phyloP scores from a whole-genome alignment of 2,797 vertebrate species.

The Simalia tracyae region DNA sequence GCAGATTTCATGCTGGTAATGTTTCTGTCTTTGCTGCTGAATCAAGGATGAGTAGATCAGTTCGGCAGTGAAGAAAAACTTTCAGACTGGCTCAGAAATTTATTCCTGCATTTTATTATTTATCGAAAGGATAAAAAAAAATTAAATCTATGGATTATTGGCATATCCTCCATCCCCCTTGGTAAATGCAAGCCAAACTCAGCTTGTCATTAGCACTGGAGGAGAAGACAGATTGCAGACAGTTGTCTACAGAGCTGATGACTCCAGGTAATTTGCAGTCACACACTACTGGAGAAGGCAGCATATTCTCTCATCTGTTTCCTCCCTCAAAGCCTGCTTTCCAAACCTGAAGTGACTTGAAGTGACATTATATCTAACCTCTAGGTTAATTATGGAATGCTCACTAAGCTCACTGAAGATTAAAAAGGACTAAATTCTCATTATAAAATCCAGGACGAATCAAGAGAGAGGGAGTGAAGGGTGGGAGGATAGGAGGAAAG shows the following conservation, averaged over 20 bases:
- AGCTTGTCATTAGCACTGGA: neutral
- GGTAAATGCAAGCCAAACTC: neutral
- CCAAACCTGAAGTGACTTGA: neutral
- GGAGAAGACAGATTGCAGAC: neutral
- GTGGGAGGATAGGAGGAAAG: neutral
- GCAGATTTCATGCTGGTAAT: neutral
- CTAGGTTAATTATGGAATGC: conserved; percentile 19
- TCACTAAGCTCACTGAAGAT: conserved; percentile 20
- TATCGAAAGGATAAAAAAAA: neutral
- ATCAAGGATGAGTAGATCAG: neutral
- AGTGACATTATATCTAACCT: conserved; percentile 19
- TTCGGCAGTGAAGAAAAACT: neutral
- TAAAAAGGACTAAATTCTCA: neutral
- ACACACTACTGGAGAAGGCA: neutral
- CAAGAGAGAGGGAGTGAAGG: neutral
- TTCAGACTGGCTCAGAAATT: neutral
- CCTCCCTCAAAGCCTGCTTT: neutral
- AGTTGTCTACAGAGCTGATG: neutral
- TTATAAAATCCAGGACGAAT: conserved; percentile 16
- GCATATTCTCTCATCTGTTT: neutral
- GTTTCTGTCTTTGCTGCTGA: neutral
- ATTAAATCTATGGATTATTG: neutral
- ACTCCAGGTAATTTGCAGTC: neutral
- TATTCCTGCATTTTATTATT: neutral
- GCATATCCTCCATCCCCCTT: neutral